Evolutionary conservation across 2,888 invertebrate species (phyloP), one percentile per base, ranked within the genome.

Genomic region (Tenthredo scrophulariae): DNA sequence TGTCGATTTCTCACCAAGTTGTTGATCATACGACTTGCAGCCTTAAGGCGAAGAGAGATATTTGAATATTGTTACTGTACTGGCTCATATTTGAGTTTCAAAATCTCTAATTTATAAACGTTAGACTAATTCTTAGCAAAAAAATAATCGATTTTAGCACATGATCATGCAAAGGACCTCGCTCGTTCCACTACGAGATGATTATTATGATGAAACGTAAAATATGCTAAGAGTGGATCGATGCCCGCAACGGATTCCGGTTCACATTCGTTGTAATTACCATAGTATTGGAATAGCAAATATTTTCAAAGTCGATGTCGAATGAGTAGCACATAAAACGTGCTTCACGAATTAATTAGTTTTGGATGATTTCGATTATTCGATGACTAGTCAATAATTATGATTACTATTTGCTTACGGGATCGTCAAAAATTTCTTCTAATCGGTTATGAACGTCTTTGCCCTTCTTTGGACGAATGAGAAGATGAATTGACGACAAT

Each of bases 371-470:
- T 10, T 18, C 10, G n/a, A 54, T 50, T 18, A 50, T n/a, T 54
- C 29, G 13, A 77, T 77, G 6, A 18, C n/a, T 54, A 22, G 40
- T 26, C 54, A 50, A 75, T 29, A 18, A 18, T n/a, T 43, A 72
- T 37, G 58, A 22, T n/a, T 7, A 58, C 46, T 85, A 54, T 84
- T 77, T 84, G 94, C 95, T 95, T 91, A 96, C 95, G 37, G 95
- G 94, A 88, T 96, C 96, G 18, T 96, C 95, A 87, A 97, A 96
- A 22, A 97, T 94, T 87, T 96, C 95, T 15, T 96, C 96, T 79
- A 96, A 92, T 85, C 97, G 94, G 0, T 96, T 94, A 87, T 95
- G 95, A 67, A 96, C 94, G 88, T 96, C 95, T 90, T 96, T 96
- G 0, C 94, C 96, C 92, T 95, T 95, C 90, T 96, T 96, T 46